A percentile compares a stretch with the other conserved stretches of the same genome.
phyloP scores from a whole-genome alignment of 2,113 vertebrate species.

The Gadus chalcogrammus region DNA sequence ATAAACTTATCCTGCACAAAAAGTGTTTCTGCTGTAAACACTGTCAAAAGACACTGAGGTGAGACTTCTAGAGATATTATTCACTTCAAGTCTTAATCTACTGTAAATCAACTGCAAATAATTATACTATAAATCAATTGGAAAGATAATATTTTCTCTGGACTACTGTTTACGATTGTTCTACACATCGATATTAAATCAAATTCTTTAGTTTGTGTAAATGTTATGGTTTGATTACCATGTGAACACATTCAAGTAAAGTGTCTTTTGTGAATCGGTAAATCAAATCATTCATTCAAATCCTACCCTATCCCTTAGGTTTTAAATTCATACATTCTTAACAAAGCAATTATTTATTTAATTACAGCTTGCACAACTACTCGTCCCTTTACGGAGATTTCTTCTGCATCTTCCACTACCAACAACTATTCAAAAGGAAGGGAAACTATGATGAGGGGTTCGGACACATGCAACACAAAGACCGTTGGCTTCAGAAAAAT shows the following conservation, averaged over 20 bases:
- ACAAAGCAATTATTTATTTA: slow-evolving; percentile 17
- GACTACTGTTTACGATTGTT: neutral
- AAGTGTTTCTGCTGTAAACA: slow-evolving; percentile 82
- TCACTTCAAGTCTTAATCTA: neutral
- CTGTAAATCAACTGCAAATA: neutral
- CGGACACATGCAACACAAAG: slow-evolving; percentile 72
- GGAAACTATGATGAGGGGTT: slow-evolving; percentile 78
- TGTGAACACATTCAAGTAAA: too few species aligned
- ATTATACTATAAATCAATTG: neutral
- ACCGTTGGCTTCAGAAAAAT: slow-evolving; percentile 67
- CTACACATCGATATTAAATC: too few species aligned
- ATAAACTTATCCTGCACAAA: slow-evolving; percentile 71
- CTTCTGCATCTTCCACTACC: slow-evolving; percentile 75
- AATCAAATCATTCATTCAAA: neutral
- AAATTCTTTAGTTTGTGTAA: too few species aligned
- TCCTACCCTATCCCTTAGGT: neutral
- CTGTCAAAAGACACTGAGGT: slow-evolving; percentile 83
- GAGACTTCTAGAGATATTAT: slow-evolving; percentile 44
- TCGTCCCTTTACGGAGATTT: slow-evolving; percentile 74
- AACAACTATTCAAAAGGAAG: slow-evolving; percentile 72
- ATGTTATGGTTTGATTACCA: too few species aligned
- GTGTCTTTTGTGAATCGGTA: too few species aligned
- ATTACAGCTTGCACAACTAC: slow-evolving; percentile 72
- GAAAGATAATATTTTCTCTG: neutral
- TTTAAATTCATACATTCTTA: neutral